Evolutionary conservation across 2,113 vertebrate genomes (phyloP).

Genomic region (Picathartes gymnocephalus): DNA sequence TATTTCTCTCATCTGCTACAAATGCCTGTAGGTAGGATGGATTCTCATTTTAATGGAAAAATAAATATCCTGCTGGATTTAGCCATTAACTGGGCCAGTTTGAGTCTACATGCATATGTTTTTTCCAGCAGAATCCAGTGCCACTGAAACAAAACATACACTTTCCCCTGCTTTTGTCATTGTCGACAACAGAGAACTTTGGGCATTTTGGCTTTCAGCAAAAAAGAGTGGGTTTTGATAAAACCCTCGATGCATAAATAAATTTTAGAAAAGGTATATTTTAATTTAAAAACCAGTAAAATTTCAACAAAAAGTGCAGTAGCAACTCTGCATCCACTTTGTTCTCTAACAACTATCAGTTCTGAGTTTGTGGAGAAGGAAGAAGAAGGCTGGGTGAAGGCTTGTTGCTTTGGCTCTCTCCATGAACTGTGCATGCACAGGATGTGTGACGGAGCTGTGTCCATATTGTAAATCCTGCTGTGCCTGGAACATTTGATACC

Average conservation of each 20-base stretch:
- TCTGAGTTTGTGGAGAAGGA: not conserved
- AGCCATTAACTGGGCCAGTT: not conserved
- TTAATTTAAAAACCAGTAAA: not conserved
- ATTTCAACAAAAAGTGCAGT: not conserved
- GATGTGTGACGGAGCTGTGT: not conserved
- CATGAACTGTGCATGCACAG: rapidly evolving
- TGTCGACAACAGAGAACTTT: not conserved
- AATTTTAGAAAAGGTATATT: not conserved
- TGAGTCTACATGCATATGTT: not conserved
- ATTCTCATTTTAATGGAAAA: not conserved
- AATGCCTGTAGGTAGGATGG: not conserved
- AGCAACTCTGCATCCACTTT: not conserved
- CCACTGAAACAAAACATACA: not conserved
- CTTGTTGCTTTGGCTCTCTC: not conserved
- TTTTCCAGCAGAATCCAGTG: not conserved
- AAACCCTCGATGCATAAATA: not conserved
- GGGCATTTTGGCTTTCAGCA: not conserved
- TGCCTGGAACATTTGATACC: not conserved
- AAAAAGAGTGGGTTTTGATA: not conserved
- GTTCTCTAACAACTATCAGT: not conserved
- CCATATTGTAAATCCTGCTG: not conserved
- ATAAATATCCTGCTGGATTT: not conserved
- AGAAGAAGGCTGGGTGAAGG: not conserved
- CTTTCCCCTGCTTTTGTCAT: not conserved
- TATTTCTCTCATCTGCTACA: not conserved